phyloP scores from a whole-genome alignment of 1,140 invertebrate species.

The Sitophilus oryzae region DNA sequence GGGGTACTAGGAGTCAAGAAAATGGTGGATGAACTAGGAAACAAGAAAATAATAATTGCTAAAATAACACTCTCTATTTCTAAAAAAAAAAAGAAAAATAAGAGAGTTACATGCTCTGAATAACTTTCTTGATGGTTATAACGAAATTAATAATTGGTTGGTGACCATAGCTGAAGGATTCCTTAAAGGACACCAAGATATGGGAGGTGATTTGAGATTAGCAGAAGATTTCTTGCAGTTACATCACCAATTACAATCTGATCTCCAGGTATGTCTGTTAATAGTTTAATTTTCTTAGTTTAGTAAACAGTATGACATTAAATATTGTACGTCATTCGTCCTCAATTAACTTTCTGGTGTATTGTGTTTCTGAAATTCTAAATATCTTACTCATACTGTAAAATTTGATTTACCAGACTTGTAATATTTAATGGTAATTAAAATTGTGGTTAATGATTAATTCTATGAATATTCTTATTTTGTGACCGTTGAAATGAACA shows the following conservation, averaged over 20 bases:
- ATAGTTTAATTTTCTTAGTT: too few relatives aligned
- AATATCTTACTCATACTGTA: too few relatives aligned
- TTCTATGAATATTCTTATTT: slow-evolving; percentile 27
- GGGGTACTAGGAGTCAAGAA: slow-evolving; percentile 48
- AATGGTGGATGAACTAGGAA: slow-evolving; percentile 68
- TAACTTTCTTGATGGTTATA: slow-evolving; percentile 65
- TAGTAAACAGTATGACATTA: too few relatives aligned
- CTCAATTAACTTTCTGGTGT: too few relatives aligned
- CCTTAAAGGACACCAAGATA: slow-evolving; percentile 65
- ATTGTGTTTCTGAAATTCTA: too few relatives aligned
- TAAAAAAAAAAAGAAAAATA: too few relatives aligned
- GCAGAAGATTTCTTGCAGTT: slow-evolving; percentile 70
- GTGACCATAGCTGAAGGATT: slow-evolving; percentile 65
- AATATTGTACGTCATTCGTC: too few relatives aligned
- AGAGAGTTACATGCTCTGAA: slow-evolving; percentile 61
- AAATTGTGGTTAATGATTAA: too few relatives aligned
- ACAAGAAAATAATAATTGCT: slow-evolving; percentile 62
- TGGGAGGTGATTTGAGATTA: slow-evolving; percentile 64
- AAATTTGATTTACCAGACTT: too few relatives aligned
- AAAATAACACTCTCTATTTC: too few relatives aligned
- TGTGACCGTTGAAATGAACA: slow-evolving; percentile 62
- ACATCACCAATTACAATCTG: slow-evolving; percentile 67
- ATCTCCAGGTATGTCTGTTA: slow-evolving; percentile 68
- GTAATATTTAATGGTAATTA: too few relatives aligned
- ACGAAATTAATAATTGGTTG: slow-evolving; percentile 67